Base-by-base conservation (phyloP, 2,113 vertebrate species). In the Xiphias gladius region DNA sequence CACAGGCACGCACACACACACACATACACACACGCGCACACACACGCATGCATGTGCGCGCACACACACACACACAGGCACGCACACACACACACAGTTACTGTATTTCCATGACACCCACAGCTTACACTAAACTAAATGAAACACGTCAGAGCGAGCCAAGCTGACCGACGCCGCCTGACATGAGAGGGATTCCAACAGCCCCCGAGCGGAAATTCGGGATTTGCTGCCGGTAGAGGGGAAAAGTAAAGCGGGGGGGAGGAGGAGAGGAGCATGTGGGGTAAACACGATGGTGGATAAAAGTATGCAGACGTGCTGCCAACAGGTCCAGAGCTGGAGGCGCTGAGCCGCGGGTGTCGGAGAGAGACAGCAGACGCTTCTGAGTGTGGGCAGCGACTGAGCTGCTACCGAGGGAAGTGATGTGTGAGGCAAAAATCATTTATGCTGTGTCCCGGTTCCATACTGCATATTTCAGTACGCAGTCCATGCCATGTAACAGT, bases 131-230 rank as follows among this genome's bases (percentile, higher is more conserved):
- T 28, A 75, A 65, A 70, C 58, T 61, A 78, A 72, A 75, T 72
- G 65, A 85, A 79, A 88, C 66, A 67, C 28, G 14, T 59, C 35
- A 9, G 19, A 57, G 74, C 1, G 20, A 66, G 68, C 57, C 82
- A 46, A 69, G 43, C 37, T 13, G 55, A 55, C 54, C 28, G 32
- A 65, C 14, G 58, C 43, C 32, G 30, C 52, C 72, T 28, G 73
- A 81, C 82, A 78, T 80, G 28, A 67, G 69, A 84, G 39, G 59
- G 75, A 82, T 73, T 84, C 58, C 58, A 74, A 54, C 63, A 30
- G 26, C 63, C 19, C 41, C 61, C 12, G 58, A 32, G 41, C 26
- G 74, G 77, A 78, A 65, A 35, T 35, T n/a, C 17, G 66, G 73
- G 86, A 79, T 83, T 70, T 71, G 65, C 65, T 61, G 63, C 35